These are phyloP conservation scores for Anhinga anhinga DNA, from an alignment of 2,113 vertebrate species.

Conservation along the genomic window DNA sequence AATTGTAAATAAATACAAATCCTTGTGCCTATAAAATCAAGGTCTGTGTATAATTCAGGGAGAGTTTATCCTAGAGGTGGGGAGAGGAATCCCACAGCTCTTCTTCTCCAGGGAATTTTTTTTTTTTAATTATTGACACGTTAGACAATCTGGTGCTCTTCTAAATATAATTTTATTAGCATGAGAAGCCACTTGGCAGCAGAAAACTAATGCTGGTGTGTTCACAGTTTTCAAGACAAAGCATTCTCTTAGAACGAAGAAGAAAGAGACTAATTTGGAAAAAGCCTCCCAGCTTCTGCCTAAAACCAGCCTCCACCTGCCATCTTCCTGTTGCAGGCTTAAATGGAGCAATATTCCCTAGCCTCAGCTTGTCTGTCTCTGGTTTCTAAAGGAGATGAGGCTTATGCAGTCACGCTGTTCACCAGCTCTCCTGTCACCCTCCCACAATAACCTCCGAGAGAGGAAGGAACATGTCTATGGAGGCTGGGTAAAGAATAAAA, in stretches of 20 bases:
- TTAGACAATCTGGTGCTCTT: conserved; percentile 32
- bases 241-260: conserved; percentile 7
- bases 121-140: not conserved
- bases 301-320: conserved; percentile 45
- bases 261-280: not conserved
- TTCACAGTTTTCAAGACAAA: conserved; percentile 47
- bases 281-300: not conserved
- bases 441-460: conserved; percentile 42
- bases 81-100: not conserved
- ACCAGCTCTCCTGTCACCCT: conserved; percentile 53
- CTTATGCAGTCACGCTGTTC: conserved; percentile 32
- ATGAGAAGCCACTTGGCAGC: conserved; percentile 31
- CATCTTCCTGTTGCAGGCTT: conserved; percentile 26
- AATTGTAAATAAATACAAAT: conserved; percentile 19
- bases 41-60: not conserved
- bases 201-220: not conserved
- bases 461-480: not conserved
- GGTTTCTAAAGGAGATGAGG: conserved; percentile 50
- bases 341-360: conserved; percentile 42
- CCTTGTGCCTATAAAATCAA: not conserved
- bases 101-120: not conserved
- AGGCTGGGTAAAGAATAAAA: not conserved
- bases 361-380: conserved; percentile 7
- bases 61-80: not conserved
- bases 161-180: conserved; percentile 63